phyloP scores from a whole-genome alignment of 2,888 invertebrate species.

The Himalopsyche kuldschensis region DNA sequence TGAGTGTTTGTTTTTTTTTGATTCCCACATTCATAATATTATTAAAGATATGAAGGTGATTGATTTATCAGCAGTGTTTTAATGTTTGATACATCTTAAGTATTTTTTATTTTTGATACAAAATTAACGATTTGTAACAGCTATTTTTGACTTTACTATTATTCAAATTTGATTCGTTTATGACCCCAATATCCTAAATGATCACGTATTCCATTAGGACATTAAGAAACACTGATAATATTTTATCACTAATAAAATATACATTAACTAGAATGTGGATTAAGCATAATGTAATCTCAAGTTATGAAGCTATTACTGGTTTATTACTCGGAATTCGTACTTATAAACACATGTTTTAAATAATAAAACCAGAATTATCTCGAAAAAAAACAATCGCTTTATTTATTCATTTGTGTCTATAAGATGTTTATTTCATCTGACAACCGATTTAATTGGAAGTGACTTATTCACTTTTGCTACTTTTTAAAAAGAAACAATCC shows the following conservation, averaged over 20 bases:
- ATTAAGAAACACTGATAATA: neutral
- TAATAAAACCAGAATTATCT: neutral
- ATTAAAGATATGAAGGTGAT: too few relatives aligned
- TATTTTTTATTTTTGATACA: neutral
- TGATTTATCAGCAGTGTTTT: neutral
- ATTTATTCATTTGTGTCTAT: neutral
- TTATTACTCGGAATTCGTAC: neutral
- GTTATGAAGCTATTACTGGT: neutral
- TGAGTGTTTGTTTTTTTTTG: too few relatives aligned
- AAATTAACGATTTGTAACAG: neutral
- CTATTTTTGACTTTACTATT: neutral
- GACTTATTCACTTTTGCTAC: too few relatives aligned
- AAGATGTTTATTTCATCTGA: neutral
- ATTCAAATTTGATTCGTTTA: neutral
- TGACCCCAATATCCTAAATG: neutral
- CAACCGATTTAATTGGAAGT: too few relatives aligned
- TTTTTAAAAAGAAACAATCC: too few relatives aligned
- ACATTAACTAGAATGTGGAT: neutral
- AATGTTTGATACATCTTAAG: neutral
- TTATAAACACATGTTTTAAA: neutral
- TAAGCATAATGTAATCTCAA: neutral
- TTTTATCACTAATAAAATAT: neutral
- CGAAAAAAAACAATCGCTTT: neutral
- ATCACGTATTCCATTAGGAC: neutral
- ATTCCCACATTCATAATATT: too few relatives aligned